Evolutionary conservation across 1,140 invertebrate species (phyloP), one percentile per base, ranked within the genome.

Genomic region (Ceratosolen fusciceps): DNA sequence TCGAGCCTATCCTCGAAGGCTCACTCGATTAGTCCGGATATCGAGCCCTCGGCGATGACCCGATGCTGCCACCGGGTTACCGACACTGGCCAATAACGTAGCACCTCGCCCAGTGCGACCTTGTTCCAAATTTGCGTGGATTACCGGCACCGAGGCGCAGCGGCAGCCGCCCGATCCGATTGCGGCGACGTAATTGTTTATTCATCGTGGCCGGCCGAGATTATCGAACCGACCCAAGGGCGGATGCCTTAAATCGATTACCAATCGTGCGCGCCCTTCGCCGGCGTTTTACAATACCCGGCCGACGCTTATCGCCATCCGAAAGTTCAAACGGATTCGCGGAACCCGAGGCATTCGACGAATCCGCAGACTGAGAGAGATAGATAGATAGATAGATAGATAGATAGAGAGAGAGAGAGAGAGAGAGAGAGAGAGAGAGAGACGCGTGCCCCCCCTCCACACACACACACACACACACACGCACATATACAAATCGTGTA

Each of bases 101-200:
- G 43, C n/a, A 62, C 60, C 26, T 65, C 43, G 74, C 76, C 76
- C 43, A 9, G 31, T 37, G 76, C 76, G 68, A 72, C 58, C 77
- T 74, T 74, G 71, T 31, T 56, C 67, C 39, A 72, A 78, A 78
- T 72, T n/a, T 62, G 68, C 37, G 0, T 49, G 68, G 76, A 78
- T 78, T 78, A 72, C 31, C 29, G 5, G 31, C 12, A 14, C 21
- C 2, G 52, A 43, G 12, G 16, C 9, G 31, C 49, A 54, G 49
- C 14, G 8, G 65, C 47, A 43, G 19, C 26, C 58, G 21, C n/a
- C 26, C 58, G 21, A 72, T 74, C 58, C 65, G 71, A 79, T 79
- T 79, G 70, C 29, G 71, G 71, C 47, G 47, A 49, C 67, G 43
- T 79, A 70, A 79, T 79, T 79, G 77, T 79, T 79, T 79, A 74